Percentiles rank a stretch among this genome's conserved stretches.
Evolutionary conservation across 1,140 invertebrate species (phyloP).

Genomic region (Neomicropteryx cornuta): DNA sequence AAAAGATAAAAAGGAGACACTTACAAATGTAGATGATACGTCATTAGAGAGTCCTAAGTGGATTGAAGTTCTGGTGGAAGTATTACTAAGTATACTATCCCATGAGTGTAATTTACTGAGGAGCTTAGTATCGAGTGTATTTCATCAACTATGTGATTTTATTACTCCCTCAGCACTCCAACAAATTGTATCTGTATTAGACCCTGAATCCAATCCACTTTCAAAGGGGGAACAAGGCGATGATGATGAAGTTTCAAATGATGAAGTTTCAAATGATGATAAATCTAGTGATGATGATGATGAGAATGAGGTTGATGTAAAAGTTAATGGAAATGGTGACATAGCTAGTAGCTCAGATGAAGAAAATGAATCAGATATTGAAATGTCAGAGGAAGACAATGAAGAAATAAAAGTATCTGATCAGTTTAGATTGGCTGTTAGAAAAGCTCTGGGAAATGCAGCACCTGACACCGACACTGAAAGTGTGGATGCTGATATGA

Average conservation of each 20-base stretch:
- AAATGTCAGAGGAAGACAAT: conserved; percentile 40
- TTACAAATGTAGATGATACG: conserved; percentile 14
- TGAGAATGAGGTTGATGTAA: conserved; percentile 24
- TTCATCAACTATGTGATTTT: conserved; percentile 58
- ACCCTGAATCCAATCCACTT: conserved; percentile 51
- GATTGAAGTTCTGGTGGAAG: conserved; percentile 69
- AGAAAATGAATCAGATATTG: conserved; percentile 24
- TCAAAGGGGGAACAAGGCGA: conserved; percentile 24
- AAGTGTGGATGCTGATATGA: conserved; percentile 64
- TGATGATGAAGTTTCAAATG: conserved; percentile 18
- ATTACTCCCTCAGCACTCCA: conserved; percentile 53
- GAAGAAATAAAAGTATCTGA: conserved; percentile 52
- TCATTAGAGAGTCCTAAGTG: conserved; percentile 52
- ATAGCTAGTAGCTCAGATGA: conserved; percentile 20
- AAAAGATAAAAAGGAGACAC: conserved; percentile 25
- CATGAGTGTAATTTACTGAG: conserved; percentile 55
- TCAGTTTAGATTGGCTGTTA: conserved; percentile 50
- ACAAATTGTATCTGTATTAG: conserved; percentile 62
- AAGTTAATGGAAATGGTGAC: conserved; percentile 26
- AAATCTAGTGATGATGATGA: conserved; percentile 24
- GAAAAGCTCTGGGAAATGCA: conserved; percentile 47
- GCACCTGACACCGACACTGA: conserved; percentile 48
- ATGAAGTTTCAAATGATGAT: conserved; percentile 24
- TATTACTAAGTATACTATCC: conserved; percentile 61
- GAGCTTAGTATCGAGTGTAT: conserved; percentile 56